Conservation (phyloP, 2,888 invertebrate genomes). For the Thysanoteuthis rhombus region DNA sequence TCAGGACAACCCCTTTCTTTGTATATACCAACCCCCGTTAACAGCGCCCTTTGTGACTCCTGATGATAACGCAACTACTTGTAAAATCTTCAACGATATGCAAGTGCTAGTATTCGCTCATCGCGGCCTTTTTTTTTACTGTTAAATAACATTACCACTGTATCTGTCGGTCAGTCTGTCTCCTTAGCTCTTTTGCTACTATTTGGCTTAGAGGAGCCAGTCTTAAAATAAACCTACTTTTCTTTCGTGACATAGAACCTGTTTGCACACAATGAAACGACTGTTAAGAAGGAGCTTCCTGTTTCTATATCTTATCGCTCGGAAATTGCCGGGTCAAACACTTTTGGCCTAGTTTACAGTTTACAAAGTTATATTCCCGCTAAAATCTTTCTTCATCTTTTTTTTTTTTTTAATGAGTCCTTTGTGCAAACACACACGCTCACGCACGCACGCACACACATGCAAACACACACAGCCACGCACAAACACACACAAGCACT, state of each 20-base stretch:
- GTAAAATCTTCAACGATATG: not conserved
- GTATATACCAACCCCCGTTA: no score
- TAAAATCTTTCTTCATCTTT: not conserved
- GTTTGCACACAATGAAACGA: not conserved
- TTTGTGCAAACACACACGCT: not conserved
- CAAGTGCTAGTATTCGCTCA: not conserved
- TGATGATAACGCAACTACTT: not conserved
- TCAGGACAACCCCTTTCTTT: no score
- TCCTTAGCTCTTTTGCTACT: not conserved
- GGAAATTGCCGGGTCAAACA: not conserved
- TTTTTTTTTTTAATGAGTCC: not conserved
- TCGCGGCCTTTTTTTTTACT: not conserved
- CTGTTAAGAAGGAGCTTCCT: not conserved
- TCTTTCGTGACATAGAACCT: not conserved
- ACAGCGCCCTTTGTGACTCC: not conserved
- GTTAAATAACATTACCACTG: not conserved
- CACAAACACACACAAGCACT: not conserved
- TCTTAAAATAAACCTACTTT: not conserved
- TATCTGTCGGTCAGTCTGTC: not conserved
- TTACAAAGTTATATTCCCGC: not conserved
- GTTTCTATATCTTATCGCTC: not conserved
- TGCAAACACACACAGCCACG: not conserved
- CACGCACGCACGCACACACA: not conserved
- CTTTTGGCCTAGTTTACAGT: not conserved
- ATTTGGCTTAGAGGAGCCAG: not conserved